Percentiles rank a stretch among this genome's conserved stretches.
Evolutionary conservation across 2,797 vertebrate species (phyloP).

Genomic region (Emydoidea blandingii): DNA sequence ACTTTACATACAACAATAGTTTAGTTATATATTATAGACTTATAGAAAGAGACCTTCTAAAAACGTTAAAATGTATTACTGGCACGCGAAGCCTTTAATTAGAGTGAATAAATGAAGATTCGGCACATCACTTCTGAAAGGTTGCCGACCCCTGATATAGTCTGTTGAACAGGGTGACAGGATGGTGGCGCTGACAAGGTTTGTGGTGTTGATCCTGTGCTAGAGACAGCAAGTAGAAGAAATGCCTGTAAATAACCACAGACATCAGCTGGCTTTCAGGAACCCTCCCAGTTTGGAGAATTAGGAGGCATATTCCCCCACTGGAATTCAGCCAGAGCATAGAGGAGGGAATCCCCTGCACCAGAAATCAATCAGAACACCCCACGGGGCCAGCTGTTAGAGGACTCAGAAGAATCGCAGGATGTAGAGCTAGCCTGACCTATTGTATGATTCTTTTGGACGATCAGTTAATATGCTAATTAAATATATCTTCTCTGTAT

Average conservation of each 20-base stretch:
- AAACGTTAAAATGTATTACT: too few relatives aligned
- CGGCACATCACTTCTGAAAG: too few relatives aligned
- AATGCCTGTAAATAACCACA: not conserved
- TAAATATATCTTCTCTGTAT: not conserved
- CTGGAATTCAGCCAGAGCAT: not conserved
- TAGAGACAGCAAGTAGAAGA: not conserved
- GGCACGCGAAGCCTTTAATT: too few relatives aligned
- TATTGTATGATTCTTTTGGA: not conserved
- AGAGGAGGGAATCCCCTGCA: not conserved
- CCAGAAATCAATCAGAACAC: not conserved
- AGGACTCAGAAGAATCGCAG: not conserved
- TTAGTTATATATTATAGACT: too few relatives aligned
- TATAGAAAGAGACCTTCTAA: too few relatives aligned
- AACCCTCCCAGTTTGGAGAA: not conserved
- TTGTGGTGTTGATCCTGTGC: accelerated
- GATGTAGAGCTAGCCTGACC: accelerated
- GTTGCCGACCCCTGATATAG: not conserved
- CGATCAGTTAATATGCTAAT: conserved; percentile 8
- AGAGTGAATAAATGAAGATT: too few relatives aligned
- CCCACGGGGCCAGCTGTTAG: not conserved
- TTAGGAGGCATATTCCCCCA: not conserved
- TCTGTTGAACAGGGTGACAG: not conserved
- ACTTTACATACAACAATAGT: too few relatives aligned
- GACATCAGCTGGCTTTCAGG: not conserved
- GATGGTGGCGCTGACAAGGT: not conserved